phyloP scores from a whole-genome alignment of 2,797 vertebrate genomes.

The Sebastes baramenuke region DNA sequence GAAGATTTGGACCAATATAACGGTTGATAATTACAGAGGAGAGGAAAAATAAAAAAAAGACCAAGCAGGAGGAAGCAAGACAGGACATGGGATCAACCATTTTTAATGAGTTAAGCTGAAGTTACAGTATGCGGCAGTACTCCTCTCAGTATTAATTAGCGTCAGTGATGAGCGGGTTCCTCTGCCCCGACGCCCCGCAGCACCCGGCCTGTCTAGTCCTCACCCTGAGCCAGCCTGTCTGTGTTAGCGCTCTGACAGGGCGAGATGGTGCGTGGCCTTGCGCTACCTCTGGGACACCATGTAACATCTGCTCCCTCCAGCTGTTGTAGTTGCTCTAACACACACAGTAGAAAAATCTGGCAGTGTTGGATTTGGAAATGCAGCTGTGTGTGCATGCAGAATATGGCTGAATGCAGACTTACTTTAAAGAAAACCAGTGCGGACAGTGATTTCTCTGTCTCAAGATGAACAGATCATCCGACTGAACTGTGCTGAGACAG shows the following conservation, averaged over 20 bases:
- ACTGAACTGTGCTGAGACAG: not conserved
- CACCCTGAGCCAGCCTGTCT: conserved; percentile 26
- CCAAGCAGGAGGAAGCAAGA: not conserved
- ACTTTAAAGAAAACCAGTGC: not conserved
- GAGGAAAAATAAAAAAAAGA: not conserved
- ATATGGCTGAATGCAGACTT: not conserved
- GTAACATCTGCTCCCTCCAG: conserved; percentile 61
- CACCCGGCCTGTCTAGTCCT: conserved; percentile 11
- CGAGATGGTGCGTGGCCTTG: conserved; percentile 22
- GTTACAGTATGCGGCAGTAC: not conserved
- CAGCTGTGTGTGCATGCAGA: conserved; percentile 9
- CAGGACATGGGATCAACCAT: not conserved
- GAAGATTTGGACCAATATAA: not conserved
- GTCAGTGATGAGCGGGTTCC: conserved; percentile 27
- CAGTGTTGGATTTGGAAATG: not conserved
- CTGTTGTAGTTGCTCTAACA: conserved; percentile 25
- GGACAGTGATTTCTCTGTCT: not conserved
- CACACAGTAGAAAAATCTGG: not conserved
- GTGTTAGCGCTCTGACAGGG: conserved; percentile 12
- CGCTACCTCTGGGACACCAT: conserved; percentile 31
- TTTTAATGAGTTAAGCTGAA: conserved; percentile 19
- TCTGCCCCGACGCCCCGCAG: not conserved
- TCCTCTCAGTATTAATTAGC: conserved; percentile 43
- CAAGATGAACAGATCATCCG: not conserved
- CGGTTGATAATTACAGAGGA: not conserved